Evolutionary conservation across 2,113 vertebrate genomes (phyloP).

Genomic region (Zeus faber): DNA sequence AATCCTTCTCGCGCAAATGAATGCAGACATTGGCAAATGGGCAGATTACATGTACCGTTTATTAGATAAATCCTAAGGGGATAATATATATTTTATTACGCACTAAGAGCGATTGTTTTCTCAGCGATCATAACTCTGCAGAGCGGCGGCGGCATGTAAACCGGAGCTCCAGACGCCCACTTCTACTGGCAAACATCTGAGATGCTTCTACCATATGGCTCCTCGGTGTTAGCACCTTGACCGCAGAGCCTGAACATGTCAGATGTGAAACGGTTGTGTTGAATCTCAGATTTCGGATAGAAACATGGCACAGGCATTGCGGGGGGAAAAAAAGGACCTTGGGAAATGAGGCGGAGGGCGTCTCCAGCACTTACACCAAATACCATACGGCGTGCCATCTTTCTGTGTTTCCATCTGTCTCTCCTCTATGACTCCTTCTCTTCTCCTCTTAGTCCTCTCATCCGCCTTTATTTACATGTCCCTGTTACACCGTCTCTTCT

Average conservation of each 20-base stretch:
- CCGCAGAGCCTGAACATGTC: slow-evolving; percentile 6
- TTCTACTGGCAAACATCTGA: not conserved
- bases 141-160: no score
- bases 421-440: not conserved
- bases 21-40: no score
- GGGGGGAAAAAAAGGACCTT: not conserved
- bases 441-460: not conserved
- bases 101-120: no score
- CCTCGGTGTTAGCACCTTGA: slow-evolving; percentile 17
- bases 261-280: slow-evolving; percentile 33
- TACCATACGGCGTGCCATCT: not conserved
- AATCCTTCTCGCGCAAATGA: no score
- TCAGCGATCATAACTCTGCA: no score
- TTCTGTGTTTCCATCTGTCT: not conserved
- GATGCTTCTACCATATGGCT: slow-evolving; percentile 6
- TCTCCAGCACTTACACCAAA: no score
- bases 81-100: no score
- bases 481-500: not conserved
- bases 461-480: no score
- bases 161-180: not conserved
- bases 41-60: no score
- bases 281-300: slow-evolving; percentile 8
- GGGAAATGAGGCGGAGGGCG: slow-evolving; percentile 9
- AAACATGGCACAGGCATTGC: slow-evolving; percentile 9
- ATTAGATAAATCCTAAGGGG: no score